phyloP scores from a whole-genome alignment of 2,797 vertebrate genomes.

The Masticophis lateralis region DNA sequence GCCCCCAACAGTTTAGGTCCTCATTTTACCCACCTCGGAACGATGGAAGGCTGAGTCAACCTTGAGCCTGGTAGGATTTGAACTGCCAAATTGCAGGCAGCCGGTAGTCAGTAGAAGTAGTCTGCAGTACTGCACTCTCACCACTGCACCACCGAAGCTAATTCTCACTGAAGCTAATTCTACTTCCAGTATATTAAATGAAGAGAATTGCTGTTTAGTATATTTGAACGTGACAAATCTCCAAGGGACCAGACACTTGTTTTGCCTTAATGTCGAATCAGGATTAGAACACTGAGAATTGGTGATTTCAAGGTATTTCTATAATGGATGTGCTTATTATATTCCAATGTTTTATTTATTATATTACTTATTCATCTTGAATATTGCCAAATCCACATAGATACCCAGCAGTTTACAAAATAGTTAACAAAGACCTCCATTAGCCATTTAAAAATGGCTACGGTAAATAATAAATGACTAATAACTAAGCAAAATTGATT shows the following conservation, averaged over 20 bases:
- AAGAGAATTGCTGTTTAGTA: neutral
- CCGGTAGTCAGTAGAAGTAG: no score
- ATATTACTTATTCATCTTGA: neutral
- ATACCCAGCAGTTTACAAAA: neutral
- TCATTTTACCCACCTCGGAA: no score
- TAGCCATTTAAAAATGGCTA: neutral
- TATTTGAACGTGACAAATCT: neutral
- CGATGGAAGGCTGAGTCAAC: no score
- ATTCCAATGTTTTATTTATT: neutral
- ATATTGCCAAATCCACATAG: neutral
- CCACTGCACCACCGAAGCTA: no score
- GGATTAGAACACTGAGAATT: neutral
- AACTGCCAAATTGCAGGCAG: no score
- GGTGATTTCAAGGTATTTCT: neutral
- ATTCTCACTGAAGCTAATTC: neutral
- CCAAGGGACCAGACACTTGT: neutral
- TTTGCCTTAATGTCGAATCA: neutral
- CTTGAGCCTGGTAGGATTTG: no score
- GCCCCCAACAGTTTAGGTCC: no score
- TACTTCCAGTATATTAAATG: neutral
- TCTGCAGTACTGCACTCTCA: no score
- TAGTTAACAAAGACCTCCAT: neutral
- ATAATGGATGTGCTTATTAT: neutral
- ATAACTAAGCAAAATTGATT: neutral
- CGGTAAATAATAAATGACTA: neutral